Evolutionary conservation across 2,888 invertebrate genomes (phyloP).

Genomic region (Plagiodera versicolora): DNA sequence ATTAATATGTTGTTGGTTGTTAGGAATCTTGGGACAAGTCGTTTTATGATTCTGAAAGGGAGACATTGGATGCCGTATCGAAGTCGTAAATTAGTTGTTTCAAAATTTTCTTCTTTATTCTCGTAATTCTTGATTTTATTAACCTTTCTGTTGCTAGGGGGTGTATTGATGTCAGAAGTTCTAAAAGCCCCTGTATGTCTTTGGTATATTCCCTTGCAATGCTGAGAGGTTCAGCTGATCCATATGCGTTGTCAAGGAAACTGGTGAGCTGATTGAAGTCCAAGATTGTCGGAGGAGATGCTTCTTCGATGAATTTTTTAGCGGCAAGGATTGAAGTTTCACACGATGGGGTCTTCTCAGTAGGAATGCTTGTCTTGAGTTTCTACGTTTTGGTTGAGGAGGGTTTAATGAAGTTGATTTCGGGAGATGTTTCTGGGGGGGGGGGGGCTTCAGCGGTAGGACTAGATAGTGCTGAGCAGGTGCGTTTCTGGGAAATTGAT

Average conservation of each 20-base stretch:
- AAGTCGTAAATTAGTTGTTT: neutral
- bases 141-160: neutral
- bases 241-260: neutral
- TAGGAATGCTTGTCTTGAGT: no score
- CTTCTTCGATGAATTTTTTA: neutral
- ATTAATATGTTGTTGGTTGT: no score
- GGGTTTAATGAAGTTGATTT: no score
- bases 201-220: neutral
- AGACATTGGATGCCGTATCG: no score
- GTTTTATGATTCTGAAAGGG: neutral
- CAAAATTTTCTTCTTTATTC: slow-evolving; percentile 1
- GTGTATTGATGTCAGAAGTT: neutral
- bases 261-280: neutral
- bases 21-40: neutral
- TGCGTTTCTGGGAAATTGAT: no score
- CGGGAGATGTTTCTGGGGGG: no score
- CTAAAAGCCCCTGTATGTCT: neutral
- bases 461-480: no score
- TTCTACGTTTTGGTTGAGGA: no score
- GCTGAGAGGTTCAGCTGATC: neutral
- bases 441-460: no score
- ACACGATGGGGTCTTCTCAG: neutral
- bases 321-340: neutral
- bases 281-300: neutral
- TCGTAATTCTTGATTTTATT: neutral